phyloP scores from a whole-genome alignment of 2,113 vertebrate genomes.

The Spheniscus mendiculus region DNA sequence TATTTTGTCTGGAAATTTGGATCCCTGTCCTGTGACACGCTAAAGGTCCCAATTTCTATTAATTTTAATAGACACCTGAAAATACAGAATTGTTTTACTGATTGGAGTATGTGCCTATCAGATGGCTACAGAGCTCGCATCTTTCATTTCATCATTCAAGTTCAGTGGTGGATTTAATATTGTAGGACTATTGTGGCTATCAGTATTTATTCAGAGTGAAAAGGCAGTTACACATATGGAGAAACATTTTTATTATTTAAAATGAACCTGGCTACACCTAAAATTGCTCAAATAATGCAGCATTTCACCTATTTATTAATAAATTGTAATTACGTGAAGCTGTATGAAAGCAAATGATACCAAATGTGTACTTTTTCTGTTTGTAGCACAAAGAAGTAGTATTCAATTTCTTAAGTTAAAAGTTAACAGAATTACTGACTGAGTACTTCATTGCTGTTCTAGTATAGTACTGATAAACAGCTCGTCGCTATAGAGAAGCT shows the following conservation, averaged over 20 bases:
- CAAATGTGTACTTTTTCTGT: not conserved
- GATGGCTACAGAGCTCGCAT: not conserved
- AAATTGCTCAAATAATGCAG: not conserved
- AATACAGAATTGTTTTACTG: not conserved
- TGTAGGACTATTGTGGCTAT: not conserved
- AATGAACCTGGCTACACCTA: not conserved
- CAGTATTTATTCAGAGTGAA: not conserved
- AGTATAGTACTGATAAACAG: not conserved
- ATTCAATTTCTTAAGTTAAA: not conserved
- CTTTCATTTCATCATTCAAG: not conserved
- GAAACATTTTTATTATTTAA: not conserved
- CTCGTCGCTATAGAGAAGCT: accelerated
- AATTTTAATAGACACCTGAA: not conserved
- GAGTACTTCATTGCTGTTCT: not conserved
- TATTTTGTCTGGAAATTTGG: constrained; percentile 22
- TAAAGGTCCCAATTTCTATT: not conserved
- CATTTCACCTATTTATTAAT: not conserved
- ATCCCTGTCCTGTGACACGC: not conserved
- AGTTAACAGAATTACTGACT: not conserved
- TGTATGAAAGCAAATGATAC: not conserved
- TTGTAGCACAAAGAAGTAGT: not conserved
- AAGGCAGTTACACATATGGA: not conserved
- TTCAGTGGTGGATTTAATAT: not conserved
- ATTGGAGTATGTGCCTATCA: not conserved
- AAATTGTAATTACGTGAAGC: not conserved